Percentiles rank a stretch among this genome's conserved stretches.
Conservation (phyloP, 2,113 vertebrate species). For the Salvelinus alpinus region DNA sequence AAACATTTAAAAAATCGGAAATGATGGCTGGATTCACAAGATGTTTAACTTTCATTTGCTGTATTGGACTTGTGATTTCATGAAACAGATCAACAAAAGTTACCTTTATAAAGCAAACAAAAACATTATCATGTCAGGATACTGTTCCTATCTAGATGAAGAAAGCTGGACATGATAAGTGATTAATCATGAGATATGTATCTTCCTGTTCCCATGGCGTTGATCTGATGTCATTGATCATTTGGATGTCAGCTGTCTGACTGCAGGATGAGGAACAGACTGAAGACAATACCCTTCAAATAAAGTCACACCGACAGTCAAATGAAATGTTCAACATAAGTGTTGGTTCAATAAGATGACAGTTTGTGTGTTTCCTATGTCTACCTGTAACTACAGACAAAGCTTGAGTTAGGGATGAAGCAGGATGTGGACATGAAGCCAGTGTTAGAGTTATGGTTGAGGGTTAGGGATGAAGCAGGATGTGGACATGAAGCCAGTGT, state of each 20-base stretch:
- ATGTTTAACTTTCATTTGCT: too few species aligned
- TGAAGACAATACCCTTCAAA: constrained; percentile 60
- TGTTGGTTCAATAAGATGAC: constrained; percentile 14
- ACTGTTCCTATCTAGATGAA: constrained; percentile 68
- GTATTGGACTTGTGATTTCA: too few species aligned
- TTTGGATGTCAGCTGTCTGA: constrained; percentile 61
- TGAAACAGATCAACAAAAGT: constrained; percentile 12
- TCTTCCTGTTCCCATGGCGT: constrained; percentile 62
- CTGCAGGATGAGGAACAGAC: constrained; percentile 30
- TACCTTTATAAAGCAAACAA: constrained; percentile 43
- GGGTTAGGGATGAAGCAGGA: too few species aligned
- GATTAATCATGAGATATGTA: constrained; percentile 70
- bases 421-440: too few species aligned
- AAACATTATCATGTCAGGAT: constrained; percentile 54
- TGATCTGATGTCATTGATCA: constrained; percentile 72
- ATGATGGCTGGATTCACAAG: too few species aligned
- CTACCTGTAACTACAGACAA: too few species aligned
- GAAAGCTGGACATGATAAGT: constrained; percentile 60
- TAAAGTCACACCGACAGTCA: constrained; percentile 37
- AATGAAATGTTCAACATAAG: constrained; percentile 38
- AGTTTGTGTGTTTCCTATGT: not conserved
- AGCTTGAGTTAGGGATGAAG: too few species aligned
- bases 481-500: too few species aligned
- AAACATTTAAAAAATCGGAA: too few species aligned
- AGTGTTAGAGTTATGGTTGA: too few species aligned